Conservation (phyloP, 2,797 vertebrate species). For the Corythornis leucogaster region DNA sequence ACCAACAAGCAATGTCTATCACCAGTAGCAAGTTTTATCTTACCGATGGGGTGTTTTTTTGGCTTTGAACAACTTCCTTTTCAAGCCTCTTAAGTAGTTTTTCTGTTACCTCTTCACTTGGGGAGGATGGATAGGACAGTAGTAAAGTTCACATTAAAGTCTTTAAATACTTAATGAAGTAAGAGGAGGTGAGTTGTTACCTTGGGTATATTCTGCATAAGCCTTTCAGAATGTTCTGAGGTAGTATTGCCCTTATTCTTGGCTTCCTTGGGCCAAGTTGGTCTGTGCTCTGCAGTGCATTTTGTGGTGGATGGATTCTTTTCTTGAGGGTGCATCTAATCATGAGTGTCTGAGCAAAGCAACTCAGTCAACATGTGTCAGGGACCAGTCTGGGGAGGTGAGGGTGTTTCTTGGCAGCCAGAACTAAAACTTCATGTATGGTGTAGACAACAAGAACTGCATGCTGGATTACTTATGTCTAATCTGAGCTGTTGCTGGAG, state of each 20-base stretch:
- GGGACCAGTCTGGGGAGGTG: neutral
- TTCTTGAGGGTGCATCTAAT: neutral
- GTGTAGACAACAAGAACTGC: rapidly evolving
- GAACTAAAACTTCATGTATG: neutral
- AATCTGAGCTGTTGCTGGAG: neutral
- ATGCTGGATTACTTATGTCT: neutral
- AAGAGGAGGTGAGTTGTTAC: neutral
- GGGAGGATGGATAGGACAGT: neutral
- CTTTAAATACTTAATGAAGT: neutral
- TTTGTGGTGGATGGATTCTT: neutral
- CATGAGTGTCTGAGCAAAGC: neutral
- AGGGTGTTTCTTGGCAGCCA: neutral
- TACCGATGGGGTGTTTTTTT: neutral
- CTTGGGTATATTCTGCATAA: neutral
- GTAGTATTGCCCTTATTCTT: neutral
- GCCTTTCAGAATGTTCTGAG: neutral
- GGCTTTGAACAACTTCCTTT: neutral
- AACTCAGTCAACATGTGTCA: neutral
- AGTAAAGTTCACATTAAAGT: neutral
- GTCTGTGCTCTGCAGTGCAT: neutral
- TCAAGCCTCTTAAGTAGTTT: neutral
- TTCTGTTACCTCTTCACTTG: neutral
- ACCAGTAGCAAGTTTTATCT: neutral
- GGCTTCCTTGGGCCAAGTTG: neutral
- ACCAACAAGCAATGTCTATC: no score